Evolutionary conservation across 2,113 vertebrate species (phyloP), one percentile per base, ranked within the genome.

Genomic region (Bolborhynchus lineola): DNA sequence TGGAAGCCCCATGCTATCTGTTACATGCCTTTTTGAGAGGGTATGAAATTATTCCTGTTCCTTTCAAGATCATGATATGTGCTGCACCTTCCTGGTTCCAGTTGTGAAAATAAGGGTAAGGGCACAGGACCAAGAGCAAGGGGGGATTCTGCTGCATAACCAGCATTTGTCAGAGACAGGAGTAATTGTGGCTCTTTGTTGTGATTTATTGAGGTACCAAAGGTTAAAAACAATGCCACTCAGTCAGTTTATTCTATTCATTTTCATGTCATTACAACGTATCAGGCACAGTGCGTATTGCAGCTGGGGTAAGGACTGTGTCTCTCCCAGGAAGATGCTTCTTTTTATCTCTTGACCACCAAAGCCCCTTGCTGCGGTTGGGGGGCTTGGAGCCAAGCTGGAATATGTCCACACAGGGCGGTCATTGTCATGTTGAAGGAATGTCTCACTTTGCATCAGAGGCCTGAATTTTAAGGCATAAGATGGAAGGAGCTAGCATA

Each of bases 211-310:
- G 98, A 97, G 95, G 95, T 98, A 98, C 92, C 97, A 98, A 98
- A 99, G 98, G 98, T 99, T 99, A 99, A 99, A 98, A 98, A 98
- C 94, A 93, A 97, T 97, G 98, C 98, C 97, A 97, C 97, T 98
- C 98, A 97, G 97, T 94, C 96, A 31, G 97, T 98, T 98, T 98
- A 98, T 98, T 99, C 98, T 97, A 97, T 97, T 98, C 97, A 98
- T 98, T 98, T 98, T 98, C 98, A 98, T 98, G 98, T 98, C 96
- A 94, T 98, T 98, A 97, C 97, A 49, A 97, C 62, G 20, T 96
- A 98, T 97, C 97, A 67, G 96, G 97, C 97, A 88, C 26, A 5
- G 94, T 60, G 93, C 83, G 11, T 53, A n/a, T 53, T 90, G 78
- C 97, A 97, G 96, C 95, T 97, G 96, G 94, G 88, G 86, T 70